Evolutionary conservation across 2,888 invertebrate species (phyloP).

Genomic region (Nezara viridula): DNA sequence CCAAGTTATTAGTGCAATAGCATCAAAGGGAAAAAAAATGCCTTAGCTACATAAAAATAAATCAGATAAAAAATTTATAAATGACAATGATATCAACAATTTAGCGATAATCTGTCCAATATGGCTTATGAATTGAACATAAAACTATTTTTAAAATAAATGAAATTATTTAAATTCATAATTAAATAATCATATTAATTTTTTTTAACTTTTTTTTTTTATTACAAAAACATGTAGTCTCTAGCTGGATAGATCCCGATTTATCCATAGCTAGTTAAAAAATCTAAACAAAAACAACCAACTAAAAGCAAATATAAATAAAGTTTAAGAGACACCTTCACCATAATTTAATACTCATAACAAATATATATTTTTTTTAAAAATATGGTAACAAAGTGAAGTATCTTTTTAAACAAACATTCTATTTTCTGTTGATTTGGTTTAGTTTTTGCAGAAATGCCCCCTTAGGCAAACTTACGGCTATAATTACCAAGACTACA

Average conservation of each 20-base stretch:
- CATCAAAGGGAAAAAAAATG: neutral
- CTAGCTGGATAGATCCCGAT: conserved; percentile 12
- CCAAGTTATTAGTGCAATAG: neutral
- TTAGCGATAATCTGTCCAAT: neutral
- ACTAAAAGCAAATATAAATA: conserved; percentile 27
- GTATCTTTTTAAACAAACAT: conserved; percentile 30
- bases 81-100: neutral
- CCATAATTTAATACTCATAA: conserved; percentile 42
- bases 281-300: conserved; percentile 38
- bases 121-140: conserved; percentile 2
- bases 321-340: conserved; percentile 44
- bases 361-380: conserved; percentile 3
- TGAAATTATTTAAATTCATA: conserved; percentile 19
- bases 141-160: conserved; percentile 40
- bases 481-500: conserved; percentile 48
- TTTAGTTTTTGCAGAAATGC: conserved; percentile 24
- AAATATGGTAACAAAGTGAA: conserved; percentile 42
- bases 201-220: conserved; percentile 15
- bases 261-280: conserved; percentile 44
- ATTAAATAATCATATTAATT: conserved; percentile 1
- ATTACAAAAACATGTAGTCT: conserved; percentile 36
- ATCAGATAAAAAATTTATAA: neutral
- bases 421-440: conserved; percentile 42
- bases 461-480: conserved; percentile 9
- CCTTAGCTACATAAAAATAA: neutral